Evolutionary conservation across 2,888 invertebrate genomes (phyloP), one percentile per base, ranked within the genome.

Genomic region (Aporophyla nigra): DNA sequence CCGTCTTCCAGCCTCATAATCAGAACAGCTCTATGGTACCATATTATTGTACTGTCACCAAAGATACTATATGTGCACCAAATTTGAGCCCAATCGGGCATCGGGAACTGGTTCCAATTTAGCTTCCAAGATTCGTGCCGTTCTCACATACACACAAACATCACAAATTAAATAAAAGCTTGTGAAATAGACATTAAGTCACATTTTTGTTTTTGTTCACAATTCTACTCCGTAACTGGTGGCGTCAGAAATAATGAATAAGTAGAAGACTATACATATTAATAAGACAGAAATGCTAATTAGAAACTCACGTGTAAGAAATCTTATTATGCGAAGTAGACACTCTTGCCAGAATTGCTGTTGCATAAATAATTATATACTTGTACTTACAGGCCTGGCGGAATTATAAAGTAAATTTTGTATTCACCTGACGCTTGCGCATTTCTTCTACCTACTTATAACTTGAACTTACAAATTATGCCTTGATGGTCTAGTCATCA

Each of bases 301-400:
- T 74, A 74, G 43, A 53, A 7, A 1, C 21, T 53, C 46, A 53
- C 33, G 27, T 33, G 74, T 53, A 74, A 54, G 53, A 76, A 66
- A 59, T 59, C 74, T 74, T 76, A 43, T 76, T 74, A 74, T 12
- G 56, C 9, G 12, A 46, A 66, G 65, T 33, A 66, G 65, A 53
- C 33, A 54, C 40, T 74, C 24, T 33, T 65, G 43, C 49, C 62
- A 53, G 74, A 65, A 65, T 74, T 59, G 58, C 74, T 76, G 27
- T 65, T 74, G 65, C 65, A 74, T 76, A 74, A 74, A 65, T 74
- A 65, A 75, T 73, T 63, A 12, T 43, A 27, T 49, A 21, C 70
- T 53, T 46, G 53, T 70, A 56, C 46, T 5, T 46, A 61, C 24
- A 27, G 49, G n/a, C 49, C 24, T 65, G 40, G 16, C 40, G 51